These are phyloP conservation scores for Drosophila sp. DNA, from an alignment of 1,140 invertebrate species.

Conservation along the genomic window DNA sequence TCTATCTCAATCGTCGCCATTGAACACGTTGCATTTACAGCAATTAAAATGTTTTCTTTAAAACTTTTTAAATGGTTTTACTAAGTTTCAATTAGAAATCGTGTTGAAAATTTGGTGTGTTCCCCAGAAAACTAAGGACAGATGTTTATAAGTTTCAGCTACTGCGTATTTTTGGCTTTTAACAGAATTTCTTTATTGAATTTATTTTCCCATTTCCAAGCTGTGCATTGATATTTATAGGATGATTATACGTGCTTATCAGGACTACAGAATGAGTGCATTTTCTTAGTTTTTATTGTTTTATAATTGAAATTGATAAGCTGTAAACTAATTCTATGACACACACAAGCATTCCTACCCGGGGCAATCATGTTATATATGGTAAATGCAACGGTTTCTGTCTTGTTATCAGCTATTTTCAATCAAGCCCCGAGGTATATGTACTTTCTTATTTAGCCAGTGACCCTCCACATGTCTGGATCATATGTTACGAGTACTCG, in stretches of 20 bases:
- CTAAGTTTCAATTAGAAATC: slow-evolving; percentile 7
- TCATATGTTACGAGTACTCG: background rate
- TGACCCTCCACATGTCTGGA: slow-evolving; percentile 44
- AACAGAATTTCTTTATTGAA: slow-evolving; percentile 61
- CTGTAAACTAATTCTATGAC: slow-evolving; percentile 47
- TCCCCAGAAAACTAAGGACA: slow-evolving; percentile 39
- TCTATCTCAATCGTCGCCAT: slow-evolving; percentile 7
- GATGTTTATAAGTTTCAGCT: slow-evolving; percentile 28
- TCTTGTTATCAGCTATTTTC: slow-evolving; percentile 50
- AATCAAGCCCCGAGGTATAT: background rate
- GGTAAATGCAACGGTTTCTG: slow-evolving; percentile 33
- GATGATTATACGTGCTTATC: slow-evolving; percentile 50
- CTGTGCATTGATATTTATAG: slow-evolving; percentile 64
- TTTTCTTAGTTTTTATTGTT: slow-evolving; percentile 63
- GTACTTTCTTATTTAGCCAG: slow-evolving; percentile 62
- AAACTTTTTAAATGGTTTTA: slow-evolving; percentile 18
- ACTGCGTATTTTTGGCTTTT: slow-evolving; percentile 61
- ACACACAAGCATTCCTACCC: background rate
- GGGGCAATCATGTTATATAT: slow-evolving; percentile 17
- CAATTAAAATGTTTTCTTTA: slow-evolving; percentile 49
- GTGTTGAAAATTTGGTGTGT: background rate
- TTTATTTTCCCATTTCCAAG: slow-evolving; percentile 16
- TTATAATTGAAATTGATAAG: slow-evolving; percentile 70
- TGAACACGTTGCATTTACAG: slow-evolving; percentile 27
- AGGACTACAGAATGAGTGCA: slow-evolving; percentile 6